These are phyloP conservation scores for Rissa tridactyla DNA, from an alignment of 2,113 vertebrate species.

Conservation along the genomic window DNA sequence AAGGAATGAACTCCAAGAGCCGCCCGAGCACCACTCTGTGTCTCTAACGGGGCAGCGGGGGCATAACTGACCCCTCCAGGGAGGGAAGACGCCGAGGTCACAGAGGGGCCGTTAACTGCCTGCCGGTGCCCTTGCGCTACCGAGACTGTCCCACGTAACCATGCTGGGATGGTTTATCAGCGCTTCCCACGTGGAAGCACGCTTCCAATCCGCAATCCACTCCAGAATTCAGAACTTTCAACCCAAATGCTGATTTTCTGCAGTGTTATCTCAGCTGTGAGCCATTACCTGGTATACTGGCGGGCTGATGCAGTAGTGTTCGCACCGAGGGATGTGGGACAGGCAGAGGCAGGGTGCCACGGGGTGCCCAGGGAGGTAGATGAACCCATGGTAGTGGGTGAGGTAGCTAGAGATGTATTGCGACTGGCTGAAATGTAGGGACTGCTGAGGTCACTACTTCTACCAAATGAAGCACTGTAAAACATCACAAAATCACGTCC, in stretches of 20 bases:
- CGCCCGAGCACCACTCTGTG: neutral
- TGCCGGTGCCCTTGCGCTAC: neutral
- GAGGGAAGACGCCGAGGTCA: neutral
- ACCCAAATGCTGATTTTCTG: neutral
- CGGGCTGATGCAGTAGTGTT: conserved; percentile 51
- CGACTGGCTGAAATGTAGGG: conserved; percentile 78
- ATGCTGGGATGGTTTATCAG: neutral
- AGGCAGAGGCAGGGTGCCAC: conserved; percentile 73
- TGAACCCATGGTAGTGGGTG: conserved; percentile 74
- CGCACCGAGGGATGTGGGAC: conserved; percentile 65
- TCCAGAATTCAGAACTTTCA: neutral
- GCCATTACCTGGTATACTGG: conserved; percentile 70
- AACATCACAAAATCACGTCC: conserved; percentile 72
- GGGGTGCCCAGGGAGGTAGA: conserved; percentile 70
- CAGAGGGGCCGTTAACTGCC: neutral
- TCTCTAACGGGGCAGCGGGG: neutral
- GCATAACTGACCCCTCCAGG: neutral
- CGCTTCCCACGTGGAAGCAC: neutral
- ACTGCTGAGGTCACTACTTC: conserved; percentile 77
- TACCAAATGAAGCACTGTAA: conserved; percentile 80
- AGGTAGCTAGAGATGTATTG: conserved; percentile 77
- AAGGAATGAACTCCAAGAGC: neutral
- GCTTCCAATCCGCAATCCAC: neutral
- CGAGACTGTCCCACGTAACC: neutral
- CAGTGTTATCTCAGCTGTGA: neutral